Evolutionary conservation across 2,113 vertebrate genomes (phyloP), one percentile per base, ranked within the genome.

Genomic region (Callorhinus ursinus): DNA sequence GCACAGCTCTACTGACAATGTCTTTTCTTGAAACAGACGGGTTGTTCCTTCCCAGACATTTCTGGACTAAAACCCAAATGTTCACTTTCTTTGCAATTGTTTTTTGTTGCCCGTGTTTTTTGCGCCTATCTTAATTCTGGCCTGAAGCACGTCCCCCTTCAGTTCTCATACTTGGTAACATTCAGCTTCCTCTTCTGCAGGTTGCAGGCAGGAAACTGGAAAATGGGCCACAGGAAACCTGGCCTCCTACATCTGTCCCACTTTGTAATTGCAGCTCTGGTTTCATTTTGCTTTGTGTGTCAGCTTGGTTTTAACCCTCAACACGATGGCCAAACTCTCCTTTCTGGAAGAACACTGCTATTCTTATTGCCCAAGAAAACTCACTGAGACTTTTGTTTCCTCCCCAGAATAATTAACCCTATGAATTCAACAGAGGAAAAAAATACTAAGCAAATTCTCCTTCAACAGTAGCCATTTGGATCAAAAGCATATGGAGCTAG

Each of bases 191-290:
- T 98, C 98, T 98, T 98, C 98, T 98, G 98, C 98, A 99, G 98
- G 98, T 99, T 98, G 97, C 97, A 98, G 98, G 98, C 98, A 99
- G 99, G 99, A 99, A 99, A 99, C 98, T 98, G 98, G 99, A 99
- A 99, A 99, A 99, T 97, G 98, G 98, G 98, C 98, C 98, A 99
- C 99, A 99, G 99, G 99, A 99, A 99, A 98, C 98, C 98, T 99
- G 98, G 99, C 98, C 99, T 98, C 98, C 98, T 98, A 98, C 99
- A 99, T 99, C 98, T 99, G 99, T 98, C 98, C 99, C 98, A 98
- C 97, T 99, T 98, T 98, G 98, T 97, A 98, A 98, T 26, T 98
- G 98, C 98, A 98, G 98, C 98, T 98, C 98, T 98, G 98, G 99
- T 98, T 99, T 99, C 99, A 98, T 98, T 98, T 97, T 98, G 97